Percentiles rank a stretch among this genome's conserved stretches.
These are phyloP conservation scores for Procambarus virginalis DNA, from an alignment of 1,140 invertebrate species.

Conservation along the genomic window DNA sequence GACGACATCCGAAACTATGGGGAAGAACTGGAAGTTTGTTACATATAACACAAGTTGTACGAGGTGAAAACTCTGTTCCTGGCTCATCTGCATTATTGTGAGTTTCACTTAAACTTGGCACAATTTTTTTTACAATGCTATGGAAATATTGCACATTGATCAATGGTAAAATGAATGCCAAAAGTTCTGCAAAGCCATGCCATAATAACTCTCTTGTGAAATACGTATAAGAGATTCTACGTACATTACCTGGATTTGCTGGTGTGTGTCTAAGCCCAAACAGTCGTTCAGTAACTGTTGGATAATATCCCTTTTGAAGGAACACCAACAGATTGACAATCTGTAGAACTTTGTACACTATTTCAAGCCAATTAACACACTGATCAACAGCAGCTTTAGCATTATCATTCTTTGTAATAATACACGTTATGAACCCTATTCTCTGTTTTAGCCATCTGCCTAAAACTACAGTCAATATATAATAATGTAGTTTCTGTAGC, in stretches of 20 bases:
- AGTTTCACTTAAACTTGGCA: conserved; percentile 57
- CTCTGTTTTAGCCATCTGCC: conserved; percentile 63
- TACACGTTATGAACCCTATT: conserved; percentile 5
- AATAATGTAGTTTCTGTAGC: conserved; percentile 30
- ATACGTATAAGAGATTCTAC: conserved; percentile 65
- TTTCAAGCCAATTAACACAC: conserved; percentile 48
- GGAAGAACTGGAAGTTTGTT: conserved; percentile 52
- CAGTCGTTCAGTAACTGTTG: conserved; percentile 51
- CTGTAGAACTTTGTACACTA: conserved; percentile 42
- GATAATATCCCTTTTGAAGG: conserved; percentile 54
- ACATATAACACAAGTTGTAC: conserved; percentile 64
- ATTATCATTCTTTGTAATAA: conserved; percentile 36
- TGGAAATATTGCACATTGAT: conserved; percentile 65
- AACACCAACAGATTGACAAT: conserved; percentile 62
- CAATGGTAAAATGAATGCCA: conserved; percentile 58
- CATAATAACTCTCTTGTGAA: conserved; percentile 68
- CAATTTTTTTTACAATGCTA: conserved; percentile 47
- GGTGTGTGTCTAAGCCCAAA: conserved; percentile 45
- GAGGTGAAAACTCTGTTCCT: background rate
- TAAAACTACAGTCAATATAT: conserved; percentile 44
- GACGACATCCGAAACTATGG: conserved; percentile 64
- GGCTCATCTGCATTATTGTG: background rate
- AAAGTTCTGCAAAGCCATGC: conserved; percentile 69
- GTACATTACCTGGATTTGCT: conserved; percentile 10
- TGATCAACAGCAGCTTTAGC: conserved; percentile 13